Evolutionary conservation across 2,797 vertebrate genomes (phyloP), one percentile per base, ranked within the genome.

Genomic region (Sebastolobus alascanus): DNA sequence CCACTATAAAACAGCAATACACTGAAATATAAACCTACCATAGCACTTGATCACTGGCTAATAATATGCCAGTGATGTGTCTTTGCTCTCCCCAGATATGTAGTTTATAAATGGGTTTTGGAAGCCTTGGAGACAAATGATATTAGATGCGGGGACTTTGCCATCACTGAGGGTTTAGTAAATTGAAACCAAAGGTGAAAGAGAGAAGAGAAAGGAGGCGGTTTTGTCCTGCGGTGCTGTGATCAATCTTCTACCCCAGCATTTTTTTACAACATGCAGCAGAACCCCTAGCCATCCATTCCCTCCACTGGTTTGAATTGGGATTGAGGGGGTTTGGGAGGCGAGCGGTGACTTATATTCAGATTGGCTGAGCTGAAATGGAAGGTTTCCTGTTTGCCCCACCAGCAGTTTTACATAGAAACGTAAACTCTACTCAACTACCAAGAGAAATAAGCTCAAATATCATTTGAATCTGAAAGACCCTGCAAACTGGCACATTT

Each of bases 111-210:
- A 56, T 82, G 54, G 46, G 46, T 69, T 87, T 82, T 73, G 14
- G 46, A 85, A 72, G 77, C 77, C 38, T 77, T 58, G 20, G 38
- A 86, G 70, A 79, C 70, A 79, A 79, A 88, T 82, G 52, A 80
- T 83, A 87, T 83, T 68, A 64, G 22, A 78, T 78, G 46, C 8
- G 9, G 59, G 61, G 71, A 84, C 61, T 79, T 76, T 1, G 52
- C 31, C 73, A 73, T 73, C 31, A 18, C 66, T 76, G 37, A 73
- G 69, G 64, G 33, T 75, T 80, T 66, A 59, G 75, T 77, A 74
- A 87, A 84, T 73, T 82, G 77, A 89, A 66, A 84, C 73, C 61
- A n/a, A 67, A 37, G 69, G 40, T 69, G 64, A 80, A 60, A 72
- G 16, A 12, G 20, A 69, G 58, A 18, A 31, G 68, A 56, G 54